phyloP scores from a whole-genome alignment of 2,113 vertebrate species.

The Pyxicephalus adspersus region DNA sequence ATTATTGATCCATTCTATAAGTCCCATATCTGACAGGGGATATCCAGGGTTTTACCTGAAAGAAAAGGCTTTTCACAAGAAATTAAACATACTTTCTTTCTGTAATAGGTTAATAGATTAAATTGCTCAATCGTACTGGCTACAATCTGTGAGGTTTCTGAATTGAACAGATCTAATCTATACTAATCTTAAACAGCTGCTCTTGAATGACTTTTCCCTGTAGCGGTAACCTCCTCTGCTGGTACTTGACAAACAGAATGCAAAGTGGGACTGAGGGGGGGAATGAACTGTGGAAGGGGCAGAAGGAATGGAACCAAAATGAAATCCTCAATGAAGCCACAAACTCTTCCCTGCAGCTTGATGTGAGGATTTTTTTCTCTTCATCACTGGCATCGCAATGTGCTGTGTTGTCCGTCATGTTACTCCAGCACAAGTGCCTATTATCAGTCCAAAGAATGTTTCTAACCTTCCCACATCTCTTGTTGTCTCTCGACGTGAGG shows the following conservation, averaged over 20 bases:
- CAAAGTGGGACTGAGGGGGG: constrained; percentile 60
- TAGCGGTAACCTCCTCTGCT: constrained; percentile 76
- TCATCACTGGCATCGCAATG: constrained; percentile 83
- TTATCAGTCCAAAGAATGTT: constrained; percentile 94
- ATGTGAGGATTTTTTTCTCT: constrained; percentile 89
- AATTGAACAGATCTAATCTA: constrained; percentile 67
- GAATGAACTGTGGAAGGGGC: constrained; percentile 7
- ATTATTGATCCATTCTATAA: constrained; percentile 88
- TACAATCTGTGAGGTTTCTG: constrained; percentile 52
- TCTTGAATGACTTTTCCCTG: constrained; percentile 70
- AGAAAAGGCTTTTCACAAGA: constrained; percentile 93
- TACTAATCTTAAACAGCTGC: constrained; percentile 64
- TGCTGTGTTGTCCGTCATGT: constrained; percentile 88
- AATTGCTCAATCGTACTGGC: constrained; percentile 20
- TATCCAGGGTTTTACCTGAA: constrained; percentile 91
- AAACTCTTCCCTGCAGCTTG: constrained; percentile 88
- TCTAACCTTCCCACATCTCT: constrained; percentile 99
- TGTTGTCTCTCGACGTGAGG: constrained; percentile 85
- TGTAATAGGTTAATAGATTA: constrained; percentile 59
- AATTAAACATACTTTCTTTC: constrained; percentile 81
- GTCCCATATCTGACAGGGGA: constrained; percentile 88
- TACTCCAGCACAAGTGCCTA: constrained; percentile 87
- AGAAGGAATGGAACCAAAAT: constrained; percentile 69
- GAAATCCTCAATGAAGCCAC: constrained; percentile 91
- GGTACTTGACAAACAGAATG: constrained; percentile 79